These are phyloP conservation scores for Alauda arvensis DNA, from an alignment of 2,797 vertebrate species.

Conservation along the genomic window DNA sequence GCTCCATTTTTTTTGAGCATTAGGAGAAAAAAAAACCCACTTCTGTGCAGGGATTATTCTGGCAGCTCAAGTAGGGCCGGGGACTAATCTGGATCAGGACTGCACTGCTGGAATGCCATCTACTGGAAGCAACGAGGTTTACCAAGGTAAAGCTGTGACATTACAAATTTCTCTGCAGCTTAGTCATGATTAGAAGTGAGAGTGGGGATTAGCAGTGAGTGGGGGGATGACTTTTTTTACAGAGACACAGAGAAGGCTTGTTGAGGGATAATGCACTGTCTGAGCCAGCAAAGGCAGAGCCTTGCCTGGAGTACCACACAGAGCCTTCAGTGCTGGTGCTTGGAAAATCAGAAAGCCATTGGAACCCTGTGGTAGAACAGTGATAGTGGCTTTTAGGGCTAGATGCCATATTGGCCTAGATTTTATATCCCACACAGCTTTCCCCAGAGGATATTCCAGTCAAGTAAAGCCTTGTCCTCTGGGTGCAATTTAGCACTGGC, in stretches of 20 bases:
- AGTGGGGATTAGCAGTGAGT: not conserved
- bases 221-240: not conserved
- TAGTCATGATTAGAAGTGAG: not conserved
- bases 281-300: not conserved
- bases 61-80: not conserved
- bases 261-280: not conserved
- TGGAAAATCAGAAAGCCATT: not conserved
- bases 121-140: not conserved
- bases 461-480: not conserved
- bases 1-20: not conserved
- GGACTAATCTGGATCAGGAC: not conserved
- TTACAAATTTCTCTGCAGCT: not conserved
- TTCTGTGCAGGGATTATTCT: not conserved
- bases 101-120: constrained; percentile 8
- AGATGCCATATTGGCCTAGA: not conserved
- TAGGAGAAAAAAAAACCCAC: not conserved
- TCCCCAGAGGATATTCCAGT: not conserved
- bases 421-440: not conserved
- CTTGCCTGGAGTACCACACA: not conserved
- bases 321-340: not conserved
- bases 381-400: not conserved
- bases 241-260: not conserved
- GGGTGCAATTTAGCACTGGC: not conserved
- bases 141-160: not conserved
- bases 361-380: not conserved